phyloP scores from a whole-genome alignment of 2,113 vertebrate species.

The Brevimyrus niger region DNA sequence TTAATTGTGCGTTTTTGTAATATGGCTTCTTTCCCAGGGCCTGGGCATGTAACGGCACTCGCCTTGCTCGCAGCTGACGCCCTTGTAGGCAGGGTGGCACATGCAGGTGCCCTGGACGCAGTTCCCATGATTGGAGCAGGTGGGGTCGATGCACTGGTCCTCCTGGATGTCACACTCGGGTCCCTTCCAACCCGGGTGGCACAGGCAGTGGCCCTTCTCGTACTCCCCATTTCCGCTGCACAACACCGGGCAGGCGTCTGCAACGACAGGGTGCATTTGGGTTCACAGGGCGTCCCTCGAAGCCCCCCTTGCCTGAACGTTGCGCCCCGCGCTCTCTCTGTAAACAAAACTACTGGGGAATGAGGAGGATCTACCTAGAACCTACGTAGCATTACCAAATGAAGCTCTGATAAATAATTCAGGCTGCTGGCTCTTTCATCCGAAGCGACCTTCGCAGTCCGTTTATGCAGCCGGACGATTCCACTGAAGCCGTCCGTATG shows the following conservation, averaged over 20 bases:
- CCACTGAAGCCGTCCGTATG: neutral
- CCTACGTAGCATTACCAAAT: neutral
- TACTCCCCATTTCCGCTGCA: slow-evolving; percentile 93
- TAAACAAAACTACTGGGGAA: neutral
- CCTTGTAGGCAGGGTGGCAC: slow-evolving; percentile 87
- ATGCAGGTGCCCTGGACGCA: slow-evolving; percentile 90
- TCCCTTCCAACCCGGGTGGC: slow-evolving; percentile 87
- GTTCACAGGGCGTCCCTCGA: neutral
- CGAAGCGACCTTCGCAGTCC: neutral
- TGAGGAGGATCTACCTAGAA: neutral
- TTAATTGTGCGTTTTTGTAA: neutral
- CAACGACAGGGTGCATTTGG: slow-evolving; percentile 32
- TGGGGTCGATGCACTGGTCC: slow-evolving; percentile 91
- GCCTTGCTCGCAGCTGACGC: slow-evolving; percentile 92
- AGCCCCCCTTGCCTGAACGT: neutral
- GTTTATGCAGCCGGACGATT: neutral
- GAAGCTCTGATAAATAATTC: neutral
- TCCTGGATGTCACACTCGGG: slow-evolving; percentile 89
- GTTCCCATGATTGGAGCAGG: slow-evolving; percentile 87
- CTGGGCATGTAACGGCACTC: slow-evolving; percentile 20
- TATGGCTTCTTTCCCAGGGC: neutral
- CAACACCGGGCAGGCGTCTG: slow-evolving; percentile 92
- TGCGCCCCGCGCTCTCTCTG: neutral
- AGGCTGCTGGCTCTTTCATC: neutral
- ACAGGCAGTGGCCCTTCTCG: slow-evolving; percentile 86